Base-by-base conservation (phyloP, 2,113 vertebrate genomes). In the Pelvicachromis taeniatus region DNA sequence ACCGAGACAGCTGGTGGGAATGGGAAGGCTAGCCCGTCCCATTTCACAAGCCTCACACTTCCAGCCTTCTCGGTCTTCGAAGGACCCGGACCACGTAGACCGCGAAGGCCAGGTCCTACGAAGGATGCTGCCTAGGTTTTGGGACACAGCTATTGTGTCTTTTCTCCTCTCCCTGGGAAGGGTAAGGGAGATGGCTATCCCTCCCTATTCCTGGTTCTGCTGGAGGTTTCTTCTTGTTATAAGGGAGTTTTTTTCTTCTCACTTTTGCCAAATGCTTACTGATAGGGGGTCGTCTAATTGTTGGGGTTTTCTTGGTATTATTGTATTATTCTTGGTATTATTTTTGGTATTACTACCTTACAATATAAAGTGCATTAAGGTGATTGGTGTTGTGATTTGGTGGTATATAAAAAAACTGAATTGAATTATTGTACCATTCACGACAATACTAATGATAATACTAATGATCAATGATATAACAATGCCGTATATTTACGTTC, bases 261-360 rank as follows among this genome's bases (percentile, higher is more conserved):
- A n/a, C 59, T 38, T 63, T 63, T 0, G 17, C 31, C 59, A 63
- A 63, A 38, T 0, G 1, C 58, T 61, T 35, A 61, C 9, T 35
- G 17, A 7, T n/a, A 61, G 2, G 17, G 59, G 2, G 10, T 63
- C 0, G 10, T 63, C 35, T 35, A 31, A 35, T 35, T n/a, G 10
- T 35, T 35, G 59, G 17, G 59, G 17, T 7, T 61, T 35, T 63
- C 59, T 63, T 35, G 17, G 59, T 63, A 31, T 63, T 63, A n/a
- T 35, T 63, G 17, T 35, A 1, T n/a, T n/a, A n/a, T 35, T 63
- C 59, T 63, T 35, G 17, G 59, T 63, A 31, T 63, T 63, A n/a
- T 35, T 63, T 9, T 35, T n/a, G 1, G 31, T 3, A 3, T 63
- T 2, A 2, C 17, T 61, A 31, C 31, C 17, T 61, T 61, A 61